phyloP scores from a whole-genome alignment of 1,140 invertebrate genomes.

The Hyphantria cunea region DNA sequence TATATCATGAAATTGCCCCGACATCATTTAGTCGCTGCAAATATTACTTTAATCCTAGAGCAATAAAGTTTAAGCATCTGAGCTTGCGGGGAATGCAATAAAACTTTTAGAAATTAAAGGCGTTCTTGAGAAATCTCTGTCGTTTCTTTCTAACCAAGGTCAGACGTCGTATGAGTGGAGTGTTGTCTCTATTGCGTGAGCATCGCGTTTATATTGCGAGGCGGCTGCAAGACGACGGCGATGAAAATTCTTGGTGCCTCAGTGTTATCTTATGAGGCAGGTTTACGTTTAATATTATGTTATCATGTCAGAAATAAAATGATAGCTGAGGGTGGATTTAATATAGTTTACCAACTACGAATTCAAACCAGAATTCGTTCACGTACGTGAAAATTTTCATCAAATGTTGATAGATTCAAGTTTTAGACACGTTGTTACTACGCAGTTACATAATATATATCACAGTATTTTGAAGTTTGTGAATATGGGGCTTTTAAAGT shows the following conservation, averaged over 20 bases:
- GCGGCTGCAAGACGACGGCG: constrained; percentile 64
- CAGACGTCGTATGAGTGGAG: constrained; percentile 46
- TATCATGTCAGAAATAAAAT: constrained; percentile 46
- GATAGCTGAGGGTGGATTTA: constrained; percentile 31
- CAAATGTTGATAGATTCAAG: no score
- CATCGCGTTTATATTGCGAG: constrained; percentile 73
- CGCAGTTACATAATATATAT: no score
- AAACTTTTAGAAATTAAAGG: constrained; percentile 77
- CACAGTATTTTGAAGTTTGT: no score
- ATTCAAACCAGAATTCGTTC: constrained; percentile 23
- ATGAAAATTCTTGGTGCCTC: constrained; percentile 77
- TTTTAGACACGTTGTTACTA: no score
- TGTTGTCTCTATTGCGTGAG: constrained; percentile 67
- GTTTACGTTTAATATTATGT: constrained; percentile 72
- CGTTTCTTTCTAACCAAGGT: constrained; percentile 75
- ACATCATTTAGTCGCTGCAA: constrained; percentile 78
- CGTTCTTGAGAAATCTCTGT: constrained; percentile 62
- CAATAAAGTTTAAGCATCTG: constrained; percentile 80
- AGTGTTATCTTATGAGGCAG: constrained; percentile 73
- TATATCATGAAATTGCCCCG: constrained; percentile 76
- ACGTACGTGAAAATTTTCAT: constrained; percentile 6
- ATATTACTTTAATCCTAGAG: constrained; percentile 80
- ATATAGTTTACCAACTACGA: constrained; percentile 33
- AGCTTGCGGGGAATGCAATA: constrained; percentile 79
- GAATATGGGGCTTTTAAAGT: no score